These are phyloP conservation scores for Whitmania pigra DNA, from an alignment of 1,140 invertebrate species.

Conservation along the genomic window DNA sequence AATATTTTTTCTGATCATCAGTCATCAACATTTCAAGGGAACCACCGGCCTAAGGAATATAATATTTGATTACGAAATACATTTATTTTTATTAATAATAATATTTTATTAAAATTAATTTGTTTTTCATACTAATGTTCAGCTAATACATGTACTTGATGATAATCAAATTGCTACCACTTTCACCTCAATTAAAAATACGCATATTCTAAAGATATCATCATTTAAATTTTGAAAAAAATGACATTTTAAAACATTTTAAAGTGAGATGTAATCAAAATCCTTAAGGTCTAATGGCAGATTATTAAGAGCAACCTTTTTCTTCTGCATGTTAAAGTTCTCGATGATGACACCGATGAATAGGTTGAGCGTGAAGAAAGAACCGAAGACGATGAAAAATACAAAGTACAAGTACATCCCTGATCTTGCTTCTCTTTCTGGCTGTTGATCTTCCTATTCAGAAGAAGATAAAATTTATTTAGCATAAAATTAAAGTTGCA, in stretches of 20 bases:
- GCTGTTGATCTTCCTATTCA: conserved; percentile 69
- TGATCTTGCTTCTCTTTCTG: conserved; percentile 79
- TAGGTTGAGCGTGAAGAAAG: conserved; percentile 92
- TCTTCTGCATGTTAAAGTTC: conserved; percentile 98
- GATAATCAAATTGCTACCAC: neutral
- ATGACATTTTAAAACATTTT: too few species aligned
- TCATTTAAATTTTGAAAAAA: neutral
- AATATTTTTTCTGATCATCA: conserved; percentile 99
- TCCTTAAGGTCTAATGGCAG: neutral
- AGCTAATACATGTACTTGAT: neutral
- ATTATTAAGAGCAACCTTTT: conserved; percentile 48
- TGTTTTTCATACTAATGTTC: neutral
- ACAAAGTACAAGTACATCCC: conserved; percentile 97
- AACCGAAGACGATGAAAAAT: conserved; percentile 91
- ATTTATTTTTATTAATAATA: neutral
- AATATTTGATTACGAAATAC: neutral
- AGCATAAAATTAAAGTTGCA: neutral
- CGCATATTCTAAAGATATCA: neutral
- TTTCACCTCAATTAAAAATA: neutral
- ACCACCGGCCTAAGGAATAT: conserved; percentile 60
- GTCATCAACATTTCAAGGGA: conserved; percentile 99
- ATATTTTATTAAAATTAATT: neutral
- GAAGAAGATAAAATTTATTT: neutral
- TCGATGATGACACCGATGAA: conserved; percentile 98
- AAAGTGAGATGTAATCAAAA: too few species aligned